Base-by-base conservation (phyloP, 2,888 invertebrate genomes). In the Coelinius sp. region DNA sequence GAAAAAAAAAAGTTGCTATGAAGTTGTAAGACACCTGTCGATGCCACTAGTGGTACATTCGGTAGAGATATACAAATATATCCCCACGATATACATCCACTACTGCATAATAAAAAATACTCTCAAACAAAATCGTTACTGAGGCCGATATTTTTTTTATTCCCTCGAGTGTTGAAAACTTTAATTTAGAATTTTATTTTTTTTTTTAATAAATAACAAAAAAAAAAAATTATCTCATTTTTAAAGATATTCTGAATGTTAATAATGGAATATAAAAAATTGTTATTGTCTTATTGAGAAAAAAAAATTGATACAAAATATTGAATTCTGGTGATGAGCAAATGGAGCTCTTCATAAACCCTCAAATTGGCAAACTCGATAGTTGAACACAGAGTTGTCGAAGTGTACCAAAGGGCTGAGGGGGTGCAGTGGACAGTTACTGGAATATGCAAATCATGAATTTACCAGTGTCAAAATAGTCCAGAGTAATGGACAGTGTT, bases 1-100 rank as follows among this genome's bases (percentile, higher is more conserved):
- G n/a, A n/a, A 41, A n/a, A n/a, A 64, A 67, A 67, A 67, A 53
- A 67, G 67, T 67, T 53, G n/a, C 49, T 35, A 67, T 67, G 31
- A 31, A 35, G 14, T 53, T 35, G 38, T 20, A 67, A 67, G 67
- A 67, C 67, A 67, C 24, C 67, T 67, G 67, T 67, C 67, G 67
- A 67, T 53, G 53, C 46, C 24, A 25, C 49, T 35, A 14, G 20
- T 59, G 59, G 59, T 31, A 59, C 31, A 49, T 49, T 49, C 20
- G 14, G 31, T 31, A 12, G 35, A 31, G n/a, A 35, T n/a, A n/a
- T n/a, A n/a, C n/a, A n/a, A n/a, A n/a, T n/a, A n/a, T n/a, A n/a
- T n/a, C n/a, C n/a, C n/a, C n/a, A n/a, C n/a, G n/a, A n/a, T n/a
- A n/a, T n/a, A n/a, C n/a, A n/a, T n/a, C n/a, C n/a, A n/a, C n/a